Evolutionary conservation across 1,140 invertebrate species (phyloP), one percentile per base, ranked within the genome.

Genomic region (Sitobion miscanthi): DNA sequence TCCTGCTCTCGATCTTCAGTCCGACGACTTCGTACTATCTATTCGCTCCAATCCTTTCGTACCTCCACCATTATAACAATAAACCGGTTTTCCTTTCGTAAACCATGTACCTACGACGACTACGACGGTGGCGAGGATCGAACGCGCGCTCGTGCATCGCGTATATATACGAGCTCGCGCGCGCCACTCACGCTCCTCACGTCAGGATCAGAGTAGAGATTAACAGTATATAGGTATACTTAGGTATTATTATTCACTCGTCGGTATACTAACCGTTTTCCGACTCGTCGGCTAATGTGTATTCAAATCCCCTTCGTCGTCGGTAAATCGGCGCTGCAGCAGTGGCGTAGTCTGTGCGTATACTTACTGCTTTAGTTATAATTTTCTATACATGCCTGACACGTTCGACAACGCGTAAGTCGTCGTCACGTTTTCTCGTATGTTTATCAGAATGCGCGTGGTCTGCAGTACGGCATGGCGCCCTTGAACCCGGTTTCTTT

Each of bases 31-130:
- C 11, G 21, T 38, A 83, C 38, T 83, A 83, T 83, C n/a, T 83
- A 83, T 38, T 83, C 21, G 30, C 20, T 49, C 11, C 30, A n/a
- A n/a, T n/a, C 47, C 86, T 49, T 87, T 85, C 52, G 91, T 92
- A 47, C 49, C 21, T 77, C 62, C 30, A 54, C 52, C 77, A 17
- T 77, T 77, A 77, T n/a, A 77, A 77, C 62, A 83, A 82, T 0
- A 92, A 92, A 92, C 91, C 91, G 91, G 91, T 92, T 92, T 92
- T 21, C 20, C 14, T 92, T 89, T 89, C 38, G n/a, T 89, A 89
- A 89, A 25, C 9, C 52, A 23, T 25, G n/a, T 54, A 89, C 9
- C 30, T 85, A 86, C 25, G 88, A 57, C 52, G 35, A 57, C 35
- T 11, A 89, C 52, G n/a, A 38, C 21, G 52, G 49, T 17, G 62